Base-by-base conservation (phyloP, 37 sponge, comb jelly and placozoan species). In the Oopsacas minuta region DNA sequence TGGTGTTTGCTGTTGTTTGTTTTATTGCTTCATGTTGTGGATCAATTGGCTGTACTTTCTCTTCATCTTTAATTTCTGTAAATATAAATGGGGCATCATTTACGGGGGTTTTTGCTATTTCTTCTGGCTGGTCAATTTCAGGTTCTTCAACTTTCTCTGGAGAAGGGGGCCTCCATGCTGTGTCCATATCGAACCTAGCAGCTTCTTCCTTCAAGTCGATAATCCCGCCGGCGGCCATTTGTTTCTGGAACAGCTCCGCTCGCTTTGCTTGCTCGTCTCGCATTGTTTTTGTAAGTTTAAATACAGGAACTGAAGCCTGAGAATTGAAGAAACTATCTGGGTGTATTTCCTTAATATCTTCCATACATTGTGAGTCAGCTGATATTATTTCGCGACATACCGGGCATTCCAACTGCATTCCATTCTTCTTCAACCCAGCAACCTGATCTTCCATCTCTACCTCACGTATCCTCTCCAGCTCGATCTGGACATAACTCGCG, bases 131-230 rank as follows among this genome's bases (percentile, higher is more conserved):
- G 8, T 42, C 49, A 42, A 15, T 42, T 42, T 42, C 49, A 8
- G 15, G 15, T 42, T 42, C 49, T 42, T 8, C 15, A 42, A 17
- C 15, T 17, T 17, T 42, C 15, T 42, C 49, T 17, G 75, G 75
- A 32, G 75, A 32, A n/a, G 17, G 75, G 17, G 75, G 75, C 7
- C 22, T 10, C 75, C 75, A 61, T 20, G 7, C 7, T 32, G 75
- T 20, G 30, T 61, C 75, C 30, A 61, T n/a, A 61, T 61, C 75
- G 75, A 61, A 61, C 28, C 28, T 61, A 25, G 75, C 28, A 7
- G 75, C 75, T 61, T 61, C 75, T n/a, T 61, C 28, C 7, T 61
- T n/a, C 75, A 61, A n/a, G 22, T 61, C 75, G 20, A 61, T 61
- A 25, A 61, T 61, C 1, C 75, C 75, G 22, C 75, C 75, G 22